Conservation (phyloP, 2,113 vertebrate genomes). For the Saimiri boliviensis region DNA sequence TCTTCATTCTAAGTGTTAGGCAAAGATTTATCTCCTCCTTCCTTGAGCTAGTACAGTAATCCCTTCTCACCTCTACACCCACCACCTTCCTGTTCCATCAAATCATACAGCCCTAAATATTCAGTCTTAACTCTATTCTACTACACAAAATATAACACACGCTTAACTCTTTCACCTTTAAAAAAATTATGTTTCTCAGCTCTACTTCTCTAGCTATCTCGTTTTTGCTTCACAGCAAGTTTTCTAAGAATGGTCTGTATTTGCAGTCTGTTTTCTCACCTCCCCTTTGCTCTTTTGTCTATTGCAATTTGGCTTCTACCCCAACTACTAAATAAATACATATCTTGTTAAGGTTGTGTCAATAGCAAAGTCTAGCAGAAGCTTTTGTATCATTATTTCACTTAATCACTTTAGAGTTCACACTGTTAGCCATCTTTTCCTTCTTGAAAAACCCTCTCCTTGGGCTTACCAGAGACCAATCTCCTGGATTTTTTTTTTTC, state of each 20-base stretch:
- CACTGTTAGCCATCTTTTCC: background rate
- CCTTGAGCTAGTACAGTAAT: background rate
- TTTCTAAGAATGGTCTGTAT: background rate
- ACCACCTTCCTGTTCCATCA: background rate
- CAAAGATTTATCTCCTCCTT: slow-evolving; percentile 26
- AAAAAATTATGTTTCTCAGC: background rate
- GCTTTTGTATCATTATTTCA: slow-evolving; percentile 5
- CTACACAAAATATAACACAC: slow-evolving; percentile 15
- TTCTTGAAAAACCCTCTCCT: slow-evolving; percentile 22
- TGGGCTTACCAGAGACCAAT: background rate
- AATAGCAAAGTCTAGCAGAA: slow-evolving; percentile 31
- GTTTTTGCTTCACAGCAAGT: slow-evolving; percentile 17
- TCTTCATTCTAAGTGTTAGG: background rate
- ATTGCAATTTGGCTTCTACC: background rate
- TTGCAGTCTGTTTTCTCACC: background rate
- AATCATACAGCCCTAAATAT: background rate
- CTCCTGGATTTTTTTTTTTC: background rate
- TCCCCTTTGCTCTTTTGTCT: background rate
- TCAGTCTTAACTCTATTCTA: background rate
- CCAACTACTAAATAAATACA: background rate
- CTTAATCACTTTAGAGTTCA: slow-evolving; percentile 3
- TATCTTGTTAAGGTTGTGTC: background rate
- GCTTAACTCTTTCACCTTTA: background rate
- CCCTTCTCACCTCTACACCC: background rate
- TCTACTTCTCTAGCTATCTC: background rate